Conservation (phyloP, 2,113 vertebrate genomes). For the Megalops atlanticus region DNA sequence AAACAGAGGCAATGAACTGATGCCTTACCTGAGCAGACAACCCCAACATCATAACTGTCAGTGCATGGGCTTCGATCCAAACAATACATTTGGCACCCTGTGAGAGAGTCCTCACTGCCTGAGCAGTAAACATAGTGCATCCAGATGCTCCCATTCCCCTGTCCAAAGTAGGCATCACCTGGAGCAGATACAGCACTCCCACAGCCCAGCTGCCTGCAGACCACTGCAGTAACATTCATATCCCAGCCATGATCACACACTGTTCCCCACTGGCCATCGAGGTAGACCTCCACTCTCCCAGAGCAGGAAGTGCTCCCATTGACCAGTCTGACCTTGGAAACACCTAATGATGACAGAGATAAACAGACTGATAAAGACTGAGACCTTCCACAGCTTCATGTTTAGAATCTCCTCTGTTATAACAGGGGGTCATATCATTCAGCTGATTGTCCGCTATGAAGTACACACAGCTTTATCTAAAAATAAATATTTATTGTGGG, state of each 20-base stretch:
- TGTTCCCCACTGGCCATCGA: no score
- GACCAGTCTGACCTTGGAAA: slow-evolving; percentile 33
- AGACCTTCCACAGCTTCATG: no score
- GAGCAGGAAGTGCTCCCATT: slow-evolving; percentile 47
- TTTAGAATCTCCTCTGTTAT: no score
- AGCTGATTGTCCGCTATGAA: no score
- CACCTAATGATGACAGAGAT: no score
- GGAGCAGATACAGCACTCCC: slow-evolving; percentile 45
- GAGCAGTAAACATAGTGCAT: slow-evolving; percentile 45
- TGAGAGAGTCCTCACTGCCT: slow-evolving; percentile 38
- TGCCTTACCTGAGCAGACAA: slow-evolving; percentile 33
- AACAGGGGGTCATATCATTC: no score
- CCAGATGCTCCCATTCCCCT: slow-evolving; percentile 54
- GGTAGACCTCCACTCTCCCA: slow-evolving; percentile 53
- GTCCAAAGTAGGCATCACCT: slow-evolving; percentile 39
- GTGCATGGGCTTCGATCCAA: slow-evolving; percentile 12
- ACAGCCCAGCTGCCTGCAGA: slow-evolving; percentile 49
- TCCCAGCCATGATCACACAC: no score
- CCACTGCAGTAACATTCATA: no score
- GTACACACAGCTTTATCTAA: no score
- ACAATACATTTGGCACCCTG: slow-evolving; percentile 32
- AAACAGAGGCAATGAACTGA: no score
- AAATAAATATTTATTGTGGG: no score
- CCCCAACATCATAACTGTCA: slow-evolving; percentile 43
- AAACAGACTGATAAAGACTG: no score